Evolutionary conservation across 2,888 invertebrate genomes (phyloP), one percentile per base, ranked within the genome.

Genomic region (Plagodis pulveraria): DNA sequence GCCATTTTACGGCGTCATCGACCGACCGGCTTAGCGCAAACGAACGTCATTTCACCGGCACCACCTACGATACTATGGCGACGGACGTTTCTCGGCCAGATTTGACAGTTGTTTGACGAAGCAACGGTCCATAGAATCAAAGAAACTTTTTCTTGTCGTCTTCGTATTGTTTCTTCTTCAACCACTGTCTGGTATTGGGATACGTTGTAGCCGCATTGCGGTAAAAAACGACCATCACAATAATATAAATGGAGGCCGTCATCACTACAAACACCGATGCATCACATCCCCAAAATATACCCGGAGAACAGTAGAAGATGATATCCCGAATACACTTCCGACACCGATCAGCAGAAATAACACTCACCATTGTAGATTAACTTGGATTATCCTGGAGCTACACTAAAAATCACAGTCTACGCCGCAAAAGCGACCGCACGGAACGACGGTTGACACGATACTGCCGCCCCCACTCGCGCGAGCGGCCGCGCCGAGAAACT

Each of bases 281-380:
- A 89, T 84, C 83, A 81, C 76, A 87, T 81, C 80, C 76, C 84
- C 80, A 76, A 93, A 93, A 93, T 93, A 93, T 84, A 80, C 75
- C 80, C 80, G 52, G 77, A 66, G 75, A 76, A 70, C 63, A 75
- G 73, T 73, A 70, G 78, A 69, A 72, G 65, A 77, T 46, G 74
- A 80, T 84, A 77, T 77, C 81, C 80, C 57, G 78, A 84, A 84
- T 81, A 79, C 89, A 89, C 88, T 88, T 77, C 74, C 71, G 73
- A 74, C 83, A 86, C 86, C 78, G 78, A 86, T 83, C 78, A 80
- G 74, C 78, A 82, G 77, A 89, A 92, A 88, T 83, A 88, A 81
- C 93, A 93, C 93, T 93, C 93, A 93, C 93, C 93, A 93, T 93
- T 81, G 91, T 91, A 88, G 93, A 93, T 93, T 93, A 93, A 92